These are phyloP conservation scores for Sardinella longiceps DNA, from an alignment of 2,797 vertebrate species.

Conservation along the genomic window DNA sequence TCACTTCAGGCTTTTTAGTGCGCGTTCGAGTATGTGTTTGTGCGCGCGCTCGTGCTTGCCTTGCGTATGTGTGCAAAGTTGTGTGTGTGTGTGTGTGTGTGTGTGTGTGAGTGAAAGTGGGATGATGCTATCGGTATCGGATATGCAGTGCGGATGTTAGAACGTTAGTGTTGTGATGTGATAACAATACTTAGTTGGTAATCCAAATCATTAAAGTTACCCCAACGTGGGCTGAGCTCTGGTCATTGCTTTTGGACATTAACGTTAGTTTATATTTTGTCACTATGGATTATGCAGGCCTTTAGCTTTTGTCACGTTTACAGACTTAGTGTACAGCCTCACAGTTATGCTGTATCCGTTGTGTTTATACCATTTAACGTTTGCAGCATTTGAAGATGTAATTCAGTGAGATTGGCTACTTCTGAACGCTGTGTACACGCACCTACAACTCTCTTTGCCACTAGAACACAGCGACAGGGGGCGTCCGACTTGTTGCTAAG, in stretches of 20 bases:
- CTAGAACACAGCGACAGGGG: slow-evolving; percentile 49
- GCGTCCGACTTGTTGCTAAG: slow-evolving; percentile 60
- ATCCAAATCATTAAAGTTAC: too few relatives aligned
- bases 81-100: too few relatives aligned
- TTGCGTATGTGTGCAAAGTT: too few relatives aligned
- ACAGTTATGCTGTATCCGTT: background rate
- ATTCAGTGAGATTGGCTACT: slow-evolving; percentile 4
- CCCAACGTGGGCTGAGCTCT: too few relatives aligned
- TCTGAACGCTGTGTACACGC: slow-evolving; percentile 27
- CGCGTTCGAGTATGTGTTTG: too few relatives aligned
- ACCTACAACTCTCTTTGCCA: slow-evolving; percentile 35
- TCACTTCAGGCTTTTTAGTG: too few relatives aligned
- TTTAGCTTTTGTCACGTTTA: background rate
- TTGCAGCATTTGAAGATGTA: background rate
- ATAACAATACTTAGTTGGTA: too few relatives aligned
- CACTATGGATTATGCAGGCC: background rate
- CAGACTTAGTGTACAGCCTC: background rate
- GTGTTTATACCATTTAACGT: background rate
- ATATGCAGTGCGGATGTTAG: background rate
- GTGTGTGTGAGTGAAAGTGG: too few relatives aligned
- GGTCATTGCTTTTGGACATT: too few relatives aligned
- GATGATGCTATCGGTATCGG: too few relatives aligned
- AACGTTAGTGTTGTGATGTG: background rate
- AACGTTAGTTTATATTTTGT: too few relatives aligned
- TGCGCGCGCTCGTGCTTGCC: too few relatives aligned